A percentile compares a stretch with the other conserved stretches of the same genome.
phyloP scores from a whole-genome alignment of 2,113 vertebrate genomes.

The Astatoreochromis straeleni region DNA sequence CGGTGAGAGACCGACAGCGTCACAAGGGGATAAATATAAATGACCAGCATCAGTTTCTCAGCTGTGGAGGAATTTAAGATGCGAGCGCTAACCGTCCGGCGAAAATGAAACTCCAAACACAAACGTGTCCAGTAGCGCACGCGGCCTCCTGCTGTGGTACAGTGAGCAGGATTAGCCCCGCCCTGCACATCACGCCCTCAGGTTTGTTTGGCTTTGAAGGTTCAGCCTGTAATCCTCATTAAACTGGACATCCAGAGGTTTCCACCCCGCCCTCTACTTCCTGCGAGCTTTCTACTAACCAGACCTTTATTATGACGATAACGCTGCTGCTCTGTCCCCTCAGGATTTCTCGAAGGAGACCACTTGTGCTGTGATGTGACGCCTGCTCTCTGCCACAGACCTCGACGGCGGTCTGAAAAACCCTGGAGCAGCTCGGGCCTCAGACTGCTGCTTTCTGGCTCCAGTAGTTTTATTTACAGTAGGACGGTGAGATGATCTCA shows the following conservation, averaged over 20 bases:
- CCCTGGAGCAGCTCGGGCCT: background rate
- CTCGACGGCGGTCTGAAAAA: background rate
- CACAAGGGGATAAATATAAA: rapidly evolving
- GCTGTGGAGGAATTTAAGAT: background rate
- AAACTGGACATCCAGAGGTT: background rate
- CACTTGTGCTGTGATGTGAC: constrained; percentile 76
- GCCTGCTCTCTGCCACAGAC: background rate
- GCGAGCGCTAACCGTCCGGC: rapidly evolving
- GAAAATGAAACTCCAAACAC: background rate
- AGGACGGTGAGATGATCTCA: background rate
- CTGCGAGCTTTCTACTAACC: background rate
- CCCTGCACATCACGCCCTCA: background rate
- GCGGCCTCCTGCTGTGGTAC: background rate
- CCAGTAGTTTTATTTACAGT: background rate
- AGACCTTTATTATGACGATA: rapidly evolving
- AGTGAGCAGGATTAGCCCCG: background rate
- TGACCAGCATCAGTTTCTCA: rapidly evolving
- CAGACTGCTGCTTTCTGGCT: background rate
- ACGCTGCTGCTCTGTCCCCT: background rate
- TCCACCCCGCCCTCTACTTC: background rate
- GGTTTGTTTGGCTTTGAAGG: background rate
- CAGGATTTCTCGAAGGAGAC: constrained; percentile 65
- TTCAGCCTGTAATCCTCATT: background rate
- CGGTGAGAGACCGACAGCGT: rapidly evolving
- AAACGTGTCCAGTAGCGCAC: rapidly evolving